Evolutionary conservation across 1,140 invertebrate genomes (phyloP).

Genomic region (Schlechtendalia chinensis): DNA sequence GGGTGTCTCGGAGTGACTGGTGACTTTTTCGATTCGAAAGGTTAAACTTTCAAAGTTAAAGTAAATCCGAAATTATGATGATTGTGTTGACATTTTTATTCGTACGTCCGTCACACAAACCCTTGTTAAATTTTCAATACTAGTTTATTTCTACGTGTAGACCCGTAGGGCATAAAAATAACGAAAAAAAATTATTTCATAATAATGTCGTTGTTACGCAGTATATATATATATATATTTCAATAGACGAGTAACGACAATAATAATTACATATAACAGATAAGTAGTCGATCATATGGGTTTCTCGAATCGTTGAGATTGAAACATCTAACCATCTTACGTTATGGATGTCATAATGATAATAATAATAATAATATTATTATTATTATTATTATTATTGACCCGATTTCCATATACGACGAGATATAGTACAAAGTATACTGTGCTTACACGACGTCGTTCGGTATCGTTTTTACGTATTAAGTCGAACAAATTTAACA

Average conservation of each 20-base stretch:
- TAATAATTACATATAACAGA: neutral
- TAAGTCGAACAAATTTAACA: too few species aligned
- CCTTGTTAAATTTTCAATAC: neutral
- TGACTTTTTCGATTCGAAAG: conserved; percentile 29
- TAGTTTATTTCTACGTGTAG: neutral
- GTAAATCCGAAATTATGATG: conserved; percentile 24
- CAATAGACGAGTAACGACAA: neutral
- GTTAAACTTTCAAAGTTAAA: conserved; percentile 20
- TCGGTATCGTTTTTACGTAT: too few species aligned
- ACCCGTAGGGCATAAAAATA: neutral
- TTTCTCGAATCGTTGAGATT: neutral
- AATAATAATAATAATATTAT: too few species aligned
- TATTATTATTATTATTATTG: too few species aligned
- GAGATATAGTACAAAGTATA: too few species aligned
- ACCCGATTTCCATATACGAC: too few species aligned
- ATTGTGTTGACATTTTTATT: conserved; percentile 41
- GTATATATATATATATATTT: neutral
- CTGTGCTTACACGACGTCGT: too few species aligned
- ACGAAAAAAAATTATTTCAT: neutral
- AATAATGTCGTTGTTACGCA: neutral
- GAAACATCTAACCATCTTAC: neutral
- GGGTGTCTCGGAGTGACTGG: neutral
- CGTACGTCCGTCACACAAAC: neutral
- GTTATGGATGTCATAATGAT: neutral
- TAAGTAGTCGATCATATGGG: neutral